Evolutionary conservation across 2,888 invertebrate species (phyloP), one percentile per base, ranked within the genome.

Genomic region (Callyntrura sp.): DNA sequence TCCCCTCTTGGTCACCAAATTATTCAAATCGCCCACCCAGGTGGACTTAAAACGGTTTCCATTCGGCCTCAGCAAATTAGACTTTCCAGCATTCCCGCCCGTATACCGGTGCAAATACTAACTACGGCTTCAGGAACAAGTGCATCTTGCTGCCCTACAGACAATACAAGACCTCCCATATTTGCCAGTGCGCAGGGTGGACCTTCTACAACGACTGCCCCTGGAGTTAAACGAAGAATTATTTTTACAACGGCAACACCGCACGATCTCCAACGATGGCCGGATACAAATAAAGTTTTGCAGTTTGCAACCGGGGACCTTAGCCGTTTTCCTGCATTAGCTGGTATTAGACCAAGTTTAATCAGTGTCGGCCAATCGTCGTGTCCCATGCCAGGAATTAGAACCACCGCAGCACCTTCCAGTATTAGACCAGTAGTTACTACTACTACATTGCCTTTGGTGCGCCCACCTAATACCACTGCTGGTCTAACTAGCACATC

Each of bases 1-100:
- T 25, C 62, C 8, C 12, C 17, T 35, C 0, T 20, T 3, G 48
- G n/a, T 9, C 35, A 76, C 5, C 87, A 87, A 14, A 57, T 87
- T 8, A 35, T 78, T 23, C 87, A 81, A 70, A 81, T 87, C n/a
- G 51, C 87, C 55, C 65, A 87, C 45, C 87, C 45, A 12, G 14
- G 28, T 57, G 79, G 79, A 9, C 17, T 81, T 17, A 87, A 51
- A 81, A 48, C 79, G 3, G 55, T 87, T 12, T 62, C 86, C 0
- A 81, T 87, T 43, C 68, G 87, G 23, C 87, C 87, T 14, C 87
- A 87, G 28, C 79, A 79, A 45, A 17, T 81, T 5, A 48, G 79
- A 57, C 45, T 79, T 23, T 35, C 79, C 5, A 60, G 79, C 43
- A 11, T 81, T 60, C 60, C 62, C 0, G 85, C 25, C n/a, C 60